These are phyloP conservation scores for Scaptomyza flava DNA, from an alignment of 2,888 invertebrate species.

Conservation along the genomic window DNA sequence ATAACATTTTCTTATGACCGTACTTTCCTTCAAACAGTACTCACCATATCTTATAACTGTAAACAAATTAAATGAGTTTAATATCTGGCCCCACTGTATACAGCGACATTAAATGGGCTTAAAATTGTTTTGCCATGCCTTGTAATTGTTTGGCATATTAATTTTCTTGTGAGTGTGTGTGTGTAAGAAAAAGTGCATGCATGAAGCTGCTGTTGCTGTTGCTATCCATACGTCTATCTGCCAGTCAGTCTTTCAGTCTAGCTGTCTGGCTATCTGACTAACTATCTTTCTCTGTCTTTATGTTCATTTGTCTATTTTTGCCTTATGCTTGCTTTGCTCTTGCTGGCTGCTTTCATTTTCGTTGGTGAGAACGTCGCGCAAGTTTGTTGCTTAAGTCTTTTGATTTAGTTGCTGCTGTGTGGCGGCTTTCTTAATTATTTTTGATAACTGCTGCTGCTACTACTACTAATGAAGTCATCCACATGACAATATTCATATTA, in stretches of 20 bases:
- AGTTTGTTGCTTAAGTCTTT: constrained; percentile 69
- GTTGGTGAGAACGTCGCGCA: constrained; percentile 64
- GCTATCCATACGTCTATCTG: constrained; percentile 56
- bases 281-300: constrained; percentile 18
- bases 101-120: constrained; percentile 71
- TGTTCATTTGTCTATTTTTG: constrained; percentile 35
- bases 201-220: constrained; percentile 20
- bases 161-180: constrained; percentile 62
- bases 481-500: constrained; percentile 39
- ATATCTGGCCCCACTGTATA: constrained; percentile 51
- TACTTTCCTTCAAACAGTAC: constrained; percentile 1
- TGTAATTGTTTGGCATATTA: constrained; percentile 75
- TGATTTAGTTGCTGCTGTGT: constrained; percentile 41
- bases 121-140: constrained; percentile 72
- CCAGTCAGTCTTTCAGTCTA: constrained; percentile 19
- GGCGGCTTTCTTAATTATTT: constrained; percentile 53
- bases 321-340: constrained; percentile 14
- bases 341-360: constrained; percentile 67
- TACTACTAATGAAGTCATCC: constrained; percentile 50
- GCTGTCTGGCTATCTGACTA: constrained; percentile 24
- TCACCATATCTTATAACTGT: constrained; percentile 1
- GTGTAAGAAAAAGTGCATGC: constrained; percentile 58
- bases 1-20: neutral
- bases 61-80: neutral
- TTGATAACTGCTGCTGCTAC: constrained; percentile 32